Conservation (phyloP, 2,888 invertebrate genomes). For the Lepidocyrtinus sp. region DNA sequence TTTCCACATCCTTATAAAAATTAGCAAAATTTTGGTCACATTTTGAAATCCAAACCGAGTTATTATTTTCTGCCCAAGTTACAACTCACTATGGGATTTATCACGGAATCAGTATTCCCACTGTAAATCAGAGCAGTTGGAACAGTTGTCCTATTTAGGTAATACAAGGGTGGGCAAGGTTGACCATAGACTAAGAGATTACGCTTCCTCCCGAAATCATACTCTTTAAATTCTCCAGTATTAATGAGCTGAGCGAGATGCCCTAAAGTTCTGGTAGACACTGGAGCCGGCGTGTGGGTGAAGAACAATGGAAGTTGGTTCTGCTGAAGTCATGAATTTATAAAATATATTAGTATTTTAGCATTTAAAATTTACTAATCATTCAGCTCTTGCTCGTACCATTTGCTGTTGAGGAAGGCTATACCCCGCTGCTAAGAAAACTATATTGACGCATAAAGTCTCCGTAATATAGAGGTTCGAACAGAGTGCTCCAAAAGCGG, state of each 20-base stretch:
- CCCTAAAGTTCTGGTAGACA: not conserved
- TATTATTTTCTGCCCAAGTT: no score
- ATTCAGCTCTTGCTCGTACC: not conserved
- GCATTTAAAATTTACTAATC: no score
- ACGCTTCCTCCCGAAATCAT: not conserved
- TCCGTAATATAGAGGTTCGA: not conserved
- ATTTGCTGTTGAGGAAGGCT: not conserved
- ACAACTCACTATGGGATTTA: no score
- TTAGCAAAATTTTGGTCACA: no score
- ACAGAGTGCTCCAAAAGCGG: not conserved
- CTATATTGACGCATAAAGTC: not conserved
- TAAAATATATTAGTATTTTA: no score
- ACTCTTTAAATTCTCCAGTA: not conserved
- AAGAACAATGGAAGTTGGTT: not conserved
- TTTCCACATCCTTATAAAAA: no score
- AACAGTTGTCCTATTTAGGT: not conserved
- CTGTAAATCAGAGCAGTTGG: not conserved
- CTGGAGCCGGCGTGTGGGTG: not conserved
- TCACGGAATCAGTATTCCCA: not conserved
- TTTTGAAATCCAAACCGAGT: no score
- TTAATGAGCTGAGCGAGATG: not conserved
- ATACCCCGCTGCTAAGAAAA: not conserved
- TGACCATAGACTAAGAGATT: not conserved
- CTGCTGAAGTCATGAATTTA: not conserved
- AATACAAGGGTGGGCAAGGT: not conserved